Conservation (phyloP, 2,113 vertebrate genomes). For the Nicator chloris region DNA sequence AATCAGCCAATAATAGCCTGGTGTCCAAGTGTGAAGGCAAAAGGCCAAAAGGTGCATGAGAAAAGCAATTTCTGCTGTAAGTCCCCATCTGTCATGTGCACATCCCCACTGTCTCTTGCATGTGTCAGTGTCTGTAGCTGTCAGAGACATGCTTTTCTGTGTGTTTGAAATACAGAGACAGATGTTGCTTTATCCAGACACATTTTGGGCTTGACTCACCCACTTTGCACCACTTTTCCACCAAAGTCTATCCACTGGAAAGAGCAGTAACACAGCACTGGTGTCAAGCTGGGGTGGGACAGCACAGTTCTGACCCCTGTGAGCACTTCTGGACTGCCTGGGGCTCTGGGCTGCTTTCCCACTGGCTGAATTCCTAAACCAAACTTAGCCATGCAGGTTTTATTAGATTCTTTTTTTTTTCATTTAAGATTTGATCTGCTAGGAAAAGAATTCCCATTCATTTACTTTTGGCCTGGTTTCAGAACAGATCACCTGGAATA, state of each 20-base stretch:
- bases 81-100: not conserved
- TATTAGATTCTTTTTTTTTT: not conserved
- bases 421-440: not conserved
- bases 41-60: not conserved
- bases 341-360: not conserved
- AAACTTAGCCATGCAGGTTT: not conserved
- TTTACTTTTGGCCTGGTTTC: not conserved
- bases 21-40: not conserved
- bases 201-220: not conserved
- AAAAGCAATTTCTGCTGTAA: not conserved
- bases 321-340: not conserved
- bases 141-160: not conserved
- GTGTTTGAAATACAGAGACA: not conserved
- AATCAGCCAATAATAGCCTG: not conserved
- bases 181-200: not conserved
- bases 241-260: not conserved
- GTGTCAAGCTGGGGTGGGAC: not conserved
- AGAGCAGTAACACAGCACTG: not conserved
- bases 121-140: not conserved
- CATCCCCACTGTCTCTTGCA: not conserved
- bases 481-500: not conserved
- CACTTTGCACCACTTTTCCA: not conserved
- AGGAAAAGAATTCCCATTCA: not conserved
- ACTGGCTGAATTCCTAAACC: not conserved
- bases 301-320: fast-evolving